phyloP scores from a whole-genome alignment of 2,888 invertebrate species.

The Dolichopus griseipennis region DNA sequence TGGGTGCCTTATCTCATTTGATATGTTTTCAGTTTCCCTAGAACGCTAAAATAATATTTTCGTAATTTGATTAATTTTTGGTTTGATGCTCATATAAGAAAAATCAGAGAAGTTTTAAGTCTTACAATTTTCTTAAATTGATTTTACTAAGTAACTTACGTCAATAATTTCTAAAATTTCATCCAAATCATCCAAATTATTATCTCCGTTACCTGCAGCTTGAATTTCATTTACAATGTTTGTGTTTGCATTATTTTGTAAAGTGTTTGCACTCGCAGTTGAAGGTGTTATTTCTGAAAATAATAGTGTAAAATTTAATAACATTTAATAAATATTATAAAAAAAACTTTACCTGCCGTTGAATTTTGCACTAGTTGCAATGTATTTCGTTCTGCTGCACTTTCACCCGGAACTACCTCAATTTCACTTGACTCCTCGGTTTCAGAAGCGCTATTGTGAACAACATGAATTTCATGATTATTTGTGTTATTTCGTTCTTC shows the following conservation, averaged over 20 bases:
- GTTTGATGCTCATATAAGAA: no score
- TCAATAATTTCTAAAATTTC: slow-evolving; percentile 19
- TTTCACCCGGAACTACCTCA: not conserved
- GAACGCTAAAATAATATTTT: not conserved
- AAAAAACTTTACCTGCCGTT: not conserved
- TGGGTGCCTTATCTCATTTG: not conserved
- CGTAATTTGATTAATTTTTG: no score
- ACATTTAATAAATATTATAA: not conserved
- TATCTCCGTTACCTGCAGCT: slow-evolving; percentile 15
- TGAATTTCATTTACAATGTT: slow-evolving; percentile 7
- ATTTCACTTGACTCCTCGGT: not conserved
- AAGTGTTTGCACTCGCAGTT: not conserved
- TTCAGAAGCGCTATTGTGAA: not conserved
- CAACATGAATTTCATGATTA: slow-evolving; percentile 21
- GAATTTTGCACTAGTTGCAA: not conserved
- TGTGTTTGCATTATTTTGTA: not conserved
- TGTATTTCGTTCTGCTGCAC: not conserved
- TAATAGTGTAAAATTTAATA: not conserved
- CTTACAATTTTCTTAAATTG: no score
- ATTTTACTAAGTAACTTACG: slow-evolving; percentile 12
- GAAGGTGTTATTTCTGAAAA: not conserved
- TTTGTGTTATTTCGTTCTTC: slow-evolving; percentile 21
- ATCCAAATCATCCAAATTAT: slow-evolving; percentile 20
- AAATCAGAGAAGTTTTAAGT: no score
- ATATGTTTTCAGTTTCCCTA: not conserved